phyloP scores from a whole-genome alignment of 2,797 vertebrate species.

The Harpagifer antarcticus region DNA sequence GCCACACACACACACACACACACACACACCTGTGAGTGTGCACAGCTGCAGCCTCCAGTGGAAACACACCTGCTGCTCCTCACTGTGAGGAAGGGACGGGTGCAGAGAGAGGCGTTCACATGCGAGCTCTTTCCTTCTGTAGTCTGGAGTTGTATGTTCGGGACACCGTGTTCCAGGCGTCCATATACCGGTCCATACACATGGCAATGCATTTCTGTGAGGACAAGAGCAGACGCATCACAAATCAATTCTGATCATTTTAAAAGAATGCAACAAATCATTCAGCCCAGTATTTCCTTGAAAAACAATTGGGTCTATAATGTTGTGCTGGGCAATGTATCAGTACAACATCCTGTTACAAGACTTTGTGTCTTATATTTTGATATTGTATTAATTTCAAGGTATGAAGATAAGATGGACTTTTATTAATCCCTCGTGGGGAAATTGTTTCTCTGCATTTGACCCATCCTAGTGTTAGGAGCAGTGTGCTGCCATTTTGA shows the following conservation, averaged over 20 bases:
- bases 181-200: constrained; percentile 99
- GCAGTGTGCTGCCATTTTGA: too few relatives aligned
- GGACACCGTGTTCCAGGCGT: constrained; percentile 97
- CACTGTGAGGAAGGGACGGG: constrained; percentile 4
- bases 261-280: neutral
- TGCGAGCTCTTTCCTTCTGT: constrained; percentile 93
- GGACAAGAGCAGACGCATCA: neutral
- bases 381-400: too few relatives aligned
- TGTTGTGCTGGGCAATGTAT: too few relatives aligned
- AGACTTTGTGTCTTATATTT: too few relatives aligned
- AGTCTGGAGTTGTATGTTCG: constrained; percentile 95
- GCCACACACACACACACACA: neutral
- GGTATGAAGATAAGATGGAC: too few relatives aligned
- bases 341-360: too few relatives aligned
- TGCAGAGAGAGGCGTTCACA: constrained; percentile 81
- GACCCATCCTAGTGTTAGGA: too few relatives aligned
- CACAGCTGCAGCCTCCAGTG: constrained; percentile 23
- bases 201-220: constrained; percentile 97
- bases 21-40: constrained; percentile 11
- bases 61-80: constrained; percentile 17
- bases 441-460: too few relatives aligned
- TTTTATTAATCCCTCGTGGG: too few relatives aligned
- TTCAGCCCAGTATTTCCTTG: too few relatives aligned
- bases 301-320: too few relatives aligned
- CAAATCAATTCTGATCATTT: neutral